Conservation (phyloP, 2,888 invertebrate species). For the Acrobasis repandana region DNA sequence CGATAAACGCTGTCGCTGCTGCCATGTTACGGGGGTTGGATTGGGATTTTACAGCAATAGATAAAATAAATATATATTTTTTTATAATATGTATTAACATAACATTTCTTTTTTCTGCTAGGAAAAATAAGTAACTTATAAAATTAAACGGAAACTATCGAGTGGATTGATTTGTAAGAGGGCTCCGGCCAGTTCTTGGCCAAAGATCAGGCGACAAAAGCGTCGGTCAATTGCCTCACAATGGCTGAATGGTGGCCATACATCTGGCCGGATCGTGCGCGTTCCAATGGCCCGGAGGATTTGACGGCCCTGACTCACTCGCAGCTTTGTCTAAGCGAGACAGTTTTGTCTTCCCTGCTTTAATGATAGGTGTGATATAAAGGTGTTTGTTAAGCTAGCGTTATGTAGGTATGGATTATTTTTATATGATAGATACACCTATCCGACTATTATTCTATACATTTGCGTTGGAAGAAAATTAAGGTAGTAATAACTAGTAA, state of each 20-base stretch:
- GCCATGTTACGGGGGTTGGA: too few relatives aligned
- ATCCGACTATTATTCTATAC: neutral
- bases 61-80: too few relatives aligned
- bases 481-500: too few relatives aligned
- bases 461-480: too few relatives aligned
- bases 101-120: too few relatives aligned
- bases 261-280: constrained; percentile 75
- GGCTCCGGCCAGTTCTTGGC: constrained; percentile 42
- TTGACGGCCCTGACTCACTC: constrained; percentile 67
- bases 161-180: constrained; percentile 34
- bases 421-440: neutral
- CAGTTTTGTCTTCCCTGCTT: constrained; percentile 18
- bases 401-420: neutral
- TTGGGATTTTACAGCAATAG: too few relatives aligned
- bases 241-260: constrained; percentile 46
- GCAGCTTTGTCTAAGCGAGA: constrained; percentile 63
- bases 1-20: too few relatives aligned
- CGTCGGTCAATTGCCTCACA: constrained; percentile 47
- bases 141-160: neutral
- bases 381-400: neutral
- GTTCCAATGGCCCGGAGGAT: constrained; percentile 69
- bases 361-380: constrained; percentile 4
- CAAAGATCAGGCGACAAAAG: constrained; percentile 40
- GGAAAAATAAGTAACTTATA: too few relatives aligned
- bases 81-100: too few relatives aligned